Conservation (phyloP, 2,888 invertebrate species). For the Pollenia angustigena region DNA sequence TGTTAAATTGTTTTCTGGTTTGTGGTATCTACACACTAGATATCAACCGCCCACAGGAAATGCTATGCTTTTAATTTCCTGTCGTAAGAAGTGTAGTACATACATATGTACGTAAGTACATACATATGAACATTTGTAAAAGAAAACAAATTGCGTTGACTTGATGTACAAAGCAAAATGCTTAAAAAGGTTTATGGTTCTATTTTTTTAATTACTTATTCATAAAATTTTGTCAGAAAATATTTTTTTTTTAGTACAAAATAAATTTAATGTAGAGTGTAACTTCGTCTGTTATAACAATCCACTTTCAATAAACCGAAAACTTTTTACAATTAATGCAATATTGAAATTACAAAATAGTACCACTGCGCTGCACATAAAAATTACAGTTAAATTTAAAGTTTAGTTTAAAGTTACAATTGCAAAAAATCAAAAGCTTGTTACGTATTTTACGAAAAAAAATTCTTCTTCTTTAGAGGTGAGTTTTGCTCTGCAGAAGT, state of each 20-base stretch:
- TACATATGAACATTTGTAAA: background rate
- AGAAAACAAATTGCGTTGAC: conserved; percentile 22
- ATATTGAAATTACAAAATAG: too few relatives aligned
- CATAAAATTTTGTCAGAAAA: conserved; percentile 46
- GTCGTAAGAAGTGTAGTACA: conserved; percentile 72
- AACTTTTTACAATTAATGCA: too few relatives aligned
- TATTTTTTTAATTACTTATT: conserved; percentile 77
- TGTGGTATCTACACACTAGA: conserved; percentile 47
- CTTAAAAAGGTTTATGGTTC: conserved; percentile 51
- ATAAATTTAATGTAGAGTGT: background rate
- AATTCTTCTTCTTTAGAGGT: too few relatives aligned
- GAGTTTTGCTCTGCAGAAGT: too few relatives aligned
- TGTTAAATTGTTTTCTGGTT: conserved; percentile 52
- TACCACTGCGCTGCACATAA: too few relatives aligned
- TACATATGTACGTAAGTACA: background rate
- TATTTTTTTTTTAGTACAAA: background rate
- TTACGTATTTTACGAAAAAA: too few relatives aligned
- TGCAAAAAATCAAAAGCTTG: too few relatives aligned
- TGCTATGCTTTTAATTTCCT: conserved; percentile 79
- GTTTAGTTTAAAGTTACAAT: too few relatives aligned
- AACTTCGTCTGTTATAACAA: too few relatives aligned
- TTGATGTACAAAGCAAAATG: conserved; percentile 37
- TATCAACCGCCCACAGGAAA: conserved; percentile 81
- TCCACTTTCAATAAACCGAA: too few relatives aligned
- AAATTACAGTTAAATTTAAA: too few relatives aligned